Percentiles rank a stretch among this genome's conserved stretches.
These are phyloP conservation scores for Drosophila antonietae DNA, from an alignment of 2,888 invertebrate genomes.

Conservation along the genomic window DNA sequence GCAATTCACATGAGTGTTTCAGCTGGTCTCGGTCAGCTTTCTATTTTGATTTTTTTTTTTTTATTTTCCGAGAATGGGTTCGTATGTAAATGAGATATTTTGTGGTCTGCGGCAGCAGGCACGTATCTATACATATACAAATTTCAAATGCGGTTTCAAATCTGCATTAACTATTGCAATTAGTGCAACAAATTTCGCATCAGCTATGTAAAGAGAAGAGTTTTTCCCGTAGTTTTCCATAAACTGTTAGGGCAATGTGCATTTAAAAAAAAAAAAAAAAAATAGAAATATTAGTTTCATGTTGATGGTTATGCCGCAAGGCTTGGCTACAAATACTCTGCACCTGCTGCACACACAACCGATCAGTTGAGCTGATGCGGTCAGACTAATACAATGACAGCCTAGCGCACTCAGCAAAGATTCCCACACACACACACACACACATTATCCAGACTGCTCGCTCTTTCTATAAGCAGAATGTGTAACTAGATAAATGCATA, in stretches of 20 bases:
- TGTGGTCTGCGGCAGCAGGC: conserved; percentile 22
- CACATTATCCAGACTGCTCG: neutral
- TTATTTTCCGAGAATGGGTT: conserved; percentile 16
- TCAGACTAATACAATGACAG: neutral
- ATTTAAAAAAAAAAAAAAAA: conserved; percentile 28
- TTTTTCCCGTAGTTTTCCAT: conserved; percentile 70
- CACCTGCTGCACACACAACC: neutral
- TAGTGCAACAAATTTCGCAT: conserved; percentile 75
- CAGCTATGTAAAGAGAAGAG: conserved; percentile 79
- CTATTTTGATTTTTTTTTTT: conserved; percentile 5
- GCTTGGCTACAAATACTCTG: neutral
- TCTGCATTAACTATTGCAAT: conserved; percentile 80
- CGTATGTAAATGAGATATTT: conserved; percentile 77
- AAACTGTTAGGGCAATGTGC: conserved; percentile 40
- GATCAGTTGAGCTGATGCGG: neutral
- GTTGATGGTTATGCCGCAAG: neutral
- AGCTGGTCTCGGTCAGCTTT: conserved; percentile 53
- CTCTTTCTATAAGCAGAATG: neutral
- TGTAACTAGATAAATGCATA: neutral
- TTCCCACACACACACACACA: neutral
- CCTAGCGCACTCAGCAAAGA: neutral
- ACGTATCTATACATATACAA: neutral
- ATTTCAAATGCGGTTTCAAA: conserved; percentile 70
- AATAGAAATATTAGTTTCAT: conserved; percentile 41
- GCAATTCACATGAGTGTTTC: conserved; percentile 73